Evolutionary conservation across 2,888 invertebrate species (phyloP), one percentile per base, ranked within the genome.

Genomic region (Sclerodermus sp.): DNA sequence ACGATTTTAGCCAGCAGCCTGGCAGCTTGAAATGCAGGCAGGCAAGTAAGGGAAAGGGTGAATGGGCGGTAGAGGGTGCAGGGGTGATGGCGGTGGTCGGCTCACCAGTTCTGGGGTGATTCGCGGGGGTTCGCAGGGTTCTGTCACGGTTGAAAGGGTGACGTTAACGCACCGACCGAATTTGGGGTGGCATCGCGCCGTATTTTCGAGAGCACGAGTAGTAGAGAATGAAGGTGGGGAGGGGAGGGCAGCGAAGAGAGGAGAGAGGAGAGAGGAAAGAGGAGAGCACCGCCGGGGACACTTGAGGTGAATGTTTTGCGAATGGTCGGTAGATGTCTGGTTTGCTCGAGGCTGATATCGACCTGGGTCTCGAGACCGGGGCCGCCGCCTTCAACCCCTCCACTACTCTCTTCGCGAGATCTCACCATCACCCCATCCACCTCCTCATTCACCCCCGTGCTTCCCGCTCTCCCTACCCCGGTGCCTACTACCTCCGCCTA

Each of bases 311-410:
- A 76, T 75, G 76, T 77, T 77, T 77, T 74, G 76, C 73, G 76
- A 76, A 77, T 75, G 76, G 75, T 76, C 77, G 76, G 73, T 76
- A 77, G 74, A 76, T 75, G 76, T 77, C 76, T 76, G 76, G 75
- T 75, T 72, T 71, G 71, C 76, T 72, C 73, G 70, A 66, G 70
- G 73, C 71, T 71, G 73, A 75, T 76, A 76, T 76, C 77, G 76
- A 76, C 76, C 77, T 74, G 73, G 66, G 62, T 66, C 64, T 68
- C 68, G 58, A 60, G 62, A 65, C 65, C 58, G 66, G 60, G 68
- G 68, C 68, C 61, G 64, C 64, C 60, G 60, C 66, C 63, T 62
- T 60, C 65, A 58, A 57, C 55, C 60, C 57, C 60, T 50, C 58
- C 60, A 51, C 40, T 12, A 32, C 37, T 39, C 13, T 10, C 15